Base-by-base conservation (phyloP, 2,113 vertebrate species). In the Plectropomus leopardus region DNA sequence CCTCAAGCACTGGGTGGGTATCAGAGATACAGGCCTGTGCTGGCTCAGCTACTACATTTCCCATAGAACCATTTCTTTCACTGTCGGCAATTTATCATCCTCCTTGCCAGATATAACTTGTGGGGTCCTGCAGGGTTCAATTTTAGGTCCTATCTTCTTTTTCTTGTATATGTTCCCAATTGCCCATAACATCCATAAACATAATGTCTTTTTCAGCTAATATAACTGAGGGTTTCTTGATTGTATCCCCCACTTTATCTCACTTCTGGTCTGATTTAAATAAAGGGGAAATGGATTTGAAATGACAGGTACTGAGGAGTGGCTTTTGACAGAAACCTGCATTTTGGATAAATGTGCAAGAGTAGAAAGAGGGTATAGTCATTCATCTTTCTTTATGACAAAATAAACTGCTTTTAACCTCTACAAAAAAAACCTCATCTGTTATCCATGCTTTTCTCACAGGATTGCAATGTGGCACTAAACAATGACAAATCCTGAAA, bases 41-140 rank as follows among this genome's bases (percentile, higher is more conserved):
- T 85, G 76, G 68, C 82, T 90, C 82, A 80, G 74, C 72, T 72
- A 48, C 66, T 77, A 73, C 66, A 57, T 89, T 88, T 85, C 53
- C 83, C 75, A 80, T 15, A 71, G 61, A 87, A 83, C 58, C 71
- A 69, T 76, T 74, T 80, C 72, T 85, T 76, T 72, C 30, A 73
- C 75, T 50, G 64, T 48, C 65, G 68, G 80, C 80, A 73, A 64
- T 85, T 85, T 72, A 81, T 82, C 80, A 60, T 76, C 47, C 70
- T 67, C 60, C 55, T 83, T 24, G 21, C 54, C 58, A 85, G 58
- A 81, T 67, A 69, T 54, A 66, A 83, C n/a, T 65, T 74, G 50
- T 21, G 82, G 77, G 10, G 60, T 83, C 79, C 79, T 54, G 9
- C 82, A 88, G 80, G 86, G 79, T 86, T 88, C 72, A 58, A 32